These are phyloP conservation scores for Parotocinclus haroldoi DNA, from an alignment of 2,797 vertebrate species.

Conservation along the genomic window DNA sequence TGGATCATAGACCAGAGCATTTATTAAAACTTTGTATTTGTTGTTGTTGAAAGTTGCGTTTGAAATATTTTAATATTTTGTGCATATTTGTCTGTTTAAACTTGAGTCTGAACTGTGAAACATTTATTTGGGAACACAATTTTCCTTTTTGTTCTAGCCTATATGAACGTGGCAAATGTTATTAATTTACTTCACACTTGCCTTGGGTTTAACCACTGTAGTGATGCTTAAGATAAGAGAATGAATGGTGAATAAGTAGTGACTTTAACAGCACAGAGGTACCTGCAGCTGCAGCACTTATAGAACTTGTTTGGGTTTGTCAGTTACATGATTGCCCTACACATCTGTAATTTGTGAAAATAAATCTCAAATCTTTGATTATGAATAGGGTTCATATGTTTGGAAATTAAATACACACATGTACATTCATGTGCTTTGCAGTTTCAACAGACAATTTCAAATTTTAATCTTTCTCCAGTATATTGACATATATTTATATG, in stretches of 20 bases:
- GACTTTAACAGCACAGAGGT: too few relatives aligned
- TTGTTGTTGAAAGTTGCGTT: background rate
- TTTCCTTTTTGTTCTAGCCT: constrained; percentile 8
- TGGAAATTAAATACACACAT: background rate
- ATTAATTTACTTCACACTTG: too few relatives aligned
- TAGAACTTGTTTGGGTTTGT: background rate
- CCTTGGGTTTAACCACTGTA: too few relatives aligned
- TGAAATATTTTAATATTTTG: background rate
- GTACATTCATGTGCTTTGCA: constrained; percentile 23
- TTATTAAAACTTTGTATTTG: background rate
- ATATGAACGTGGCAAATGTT: background rate
- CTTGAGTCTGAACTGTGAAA: constrained; percentile 21
- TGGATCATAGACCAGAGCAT: constrained; percentile 14
- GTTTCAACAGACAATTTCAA: constrained; percentile 48
- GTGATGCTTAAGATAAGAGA: too few relatives aligned
- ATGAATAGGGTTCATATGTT: constrained; percentile 51
- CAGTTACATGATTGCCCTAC: too few relatives aligned
- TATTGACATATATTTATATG: constrained; percentile 40
- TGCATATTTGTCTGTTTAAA: too few relatives aligned
- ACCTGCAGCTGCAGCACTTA: background rate
- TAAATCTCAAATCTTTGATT: constrained; percentile 33
- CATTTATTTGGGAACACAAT: background rate
- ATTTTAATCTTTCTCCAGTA: constrained; percentile 65
- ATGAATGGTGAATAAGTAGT: too few relatives aligned
- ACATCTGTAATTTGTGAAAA: too few relatives aligned